Evolutionary conservation across 2,113 vertebrate species (phyloP).

Genomic region (Triplophysa siluroides): DNA sequence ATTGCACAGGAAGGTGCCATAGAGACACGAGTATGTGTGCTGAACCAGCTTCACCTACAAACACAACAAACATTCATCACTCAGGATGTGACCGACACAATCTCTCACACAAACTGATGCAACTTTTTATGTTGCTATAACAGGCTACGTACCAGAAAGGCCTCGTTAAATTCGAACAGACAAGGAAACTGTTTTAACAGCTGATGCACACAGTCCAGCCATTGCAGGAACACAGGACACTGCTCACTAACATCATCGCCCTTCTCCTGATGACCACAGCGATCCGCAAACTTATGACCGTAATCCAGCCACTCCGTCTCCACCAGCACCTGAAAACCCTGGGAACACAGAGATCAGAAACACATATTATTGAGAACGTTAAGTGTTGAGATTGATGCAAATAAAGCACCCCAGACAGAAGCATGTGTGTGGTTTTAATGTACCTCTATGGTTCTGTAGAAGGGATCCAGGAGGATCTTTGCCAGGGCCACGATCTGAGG

Average conservation of each 20-base stretch:
- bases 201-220: slow-evolving; percentile 97
- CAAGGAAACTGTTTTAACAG: slow-evolving; percentile 98
- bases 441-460: slow-evolving; percentile 96
- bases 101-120: background rate
- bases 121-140: too few species aligned
- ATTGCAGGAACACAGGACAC: slow-evolving; percentile 97
- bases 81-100: background rate
- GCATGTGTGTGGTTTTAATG: too few species aligned
- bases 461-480: slow-evolving; percentile 93
- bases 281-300: slow-evolving; percentile 97
- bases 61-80: background rate
- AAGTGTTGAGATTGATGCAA: too few species aligned
- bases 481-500: slow-evolving; percentile 94
- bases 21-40: slow-evolving; percentile 97
- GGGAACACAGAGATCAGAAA: background rate
- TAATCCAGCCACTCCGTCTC: slow-evolving; percentile 97
- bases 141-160: slow-evolving; percentile 86
- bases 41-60: slow-evolving; percentile 95
- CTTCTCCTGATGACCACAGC: slow-evolving; percentile 96
- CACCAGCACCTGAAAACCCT: slow-evolving; percentile 97
- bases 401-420: too few species aligned
- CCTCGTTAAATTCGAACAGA: slow-evolving; percentile 96
- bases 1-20: slow-evolving; percentile 97
- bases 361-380: too few species aligned
- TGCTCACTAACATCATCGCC: slow-evolving; percentile 93